Evolutionary conservation across 2,113 vertebrate genomes (phyloP).

Genomic region (Smithornis capensis): DNA sequence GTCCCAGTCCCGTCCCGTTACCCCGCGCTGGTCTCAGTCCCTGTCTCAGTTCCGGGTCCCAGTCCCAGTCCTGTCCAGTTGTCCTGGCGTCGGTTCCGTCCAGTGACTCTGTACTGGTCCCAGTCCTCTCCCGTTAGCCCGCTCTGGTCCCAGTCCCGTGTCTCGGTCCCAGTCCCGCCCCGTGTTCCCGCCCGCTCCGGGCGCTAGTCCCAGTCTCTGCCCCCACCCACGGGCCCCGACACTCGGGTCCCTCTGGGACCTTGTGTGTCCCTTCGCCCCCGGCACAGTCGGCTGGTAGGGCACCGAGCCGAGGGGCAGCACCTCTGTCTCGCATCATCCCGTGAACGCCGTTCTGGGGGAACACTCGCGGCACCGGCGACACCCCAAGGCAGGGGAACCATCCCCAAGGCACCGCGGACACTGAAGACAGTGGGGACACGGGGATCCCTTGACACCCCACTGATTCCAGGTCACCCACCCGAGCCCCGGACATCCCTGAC

Average conservation of each 20-base stretch:
- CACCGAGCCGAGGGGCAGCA: background rate
- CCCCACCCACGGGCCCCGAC: background rate
- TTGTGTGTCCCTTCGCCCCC: background rate
- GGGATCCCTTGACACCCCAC: no score
- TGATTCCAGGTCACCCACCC: no score
- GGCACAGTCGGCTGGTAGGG: background rate
- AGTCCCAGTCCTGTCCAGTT: no score
- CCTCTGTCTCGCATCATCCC: no score
- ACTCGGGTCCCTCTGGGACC: background rate
- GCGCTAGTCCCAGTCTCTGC: background rate
- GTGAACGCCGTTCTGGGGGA: background rate
- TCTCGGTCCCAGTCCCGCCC: background rate
- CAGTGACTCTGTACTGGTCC: background rate
- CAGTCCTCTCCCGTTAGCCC: background rate
- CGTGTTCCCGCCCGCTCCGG: background rate
- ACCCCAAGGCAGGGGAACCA: no score
- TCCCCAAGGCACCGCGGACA: no score
- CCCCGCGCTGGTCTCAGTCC: background rate
- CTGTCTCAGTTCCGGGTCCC: background rate
- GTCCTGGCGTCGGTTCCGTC: no score
- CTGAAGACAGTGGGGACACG: no score
- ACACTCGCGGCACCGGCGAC: background rate
- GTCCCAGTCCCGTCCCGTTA: background rate
- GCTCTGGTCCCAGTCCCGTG: background rate
- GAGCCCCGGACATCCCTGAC: no score